Evolutionary conservation across 2,888 invertebrate species (phyloP).

Genomic region (Leptinotarsa tumamoca): DNA sequence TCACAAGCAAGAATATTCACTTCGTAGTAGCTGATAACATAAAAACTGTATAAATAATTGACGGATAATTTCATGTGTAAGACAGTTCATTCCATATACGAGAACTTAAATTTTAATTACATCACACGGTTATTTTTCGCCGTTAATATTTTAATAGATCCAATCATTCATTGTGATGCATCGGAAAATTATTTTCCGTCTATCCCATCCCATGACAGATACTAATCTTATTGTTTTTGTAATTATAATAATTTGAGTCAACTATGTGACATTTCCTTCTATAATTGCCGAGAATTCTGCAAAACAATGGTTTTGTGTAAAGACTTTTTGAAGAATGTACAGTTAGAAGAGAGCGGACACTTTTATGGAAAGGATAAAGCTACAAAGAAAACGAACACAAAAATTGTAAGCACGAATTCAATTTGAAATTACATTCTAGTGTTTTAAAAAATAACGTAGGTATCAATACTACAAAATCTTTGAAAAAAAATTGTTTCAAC

Average conservation of each 20-base stretch:
- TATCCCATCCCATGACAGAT: constrained; percentile 21
- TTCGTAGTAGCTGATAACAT: too few relatives aligned
- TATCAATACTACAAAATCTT: too few relatives aligned
- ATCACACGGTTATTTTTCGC: constrained; percentile 10
- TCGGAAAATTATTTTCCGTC: constrained; percentile 7
- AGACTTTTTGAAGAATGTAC: constrained; percentile 1
- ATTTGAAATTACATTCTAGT: background rate
- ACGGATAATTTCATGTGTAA: background rate
- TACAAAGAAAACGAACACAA: background rate
- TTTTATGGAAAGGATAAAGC: background rate
- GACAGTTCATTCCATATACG: background rate
- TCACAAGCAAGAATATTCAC: too few relatives aligned
- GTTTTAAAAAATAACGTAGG: too few relatives aligned
- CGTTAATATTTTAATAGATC: constrained; percentile 9
- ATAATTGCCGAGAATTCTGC: background rate
- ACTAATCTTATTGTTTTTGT: constrained; percentile 17
- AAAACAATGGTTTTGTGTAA: constrained; percentile 15
- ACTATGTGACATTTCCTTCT: constrained; percentile 23
- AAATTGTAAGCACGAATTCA: too few relatives aligned
- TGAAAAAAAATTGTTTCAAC: too few relatives aligned
- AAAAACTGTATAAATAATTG: too few relatives aligned
- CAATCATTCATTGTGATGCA: background rate
- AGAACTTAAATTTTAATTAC: background rate
- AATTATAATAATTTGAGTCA: constrained; percentile 20
- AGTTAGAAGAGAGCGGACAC: background rate